Evolutionary conservation across 2,113 vertebrate genomes (phyloP).

Genomic region (Ahaetulla prasina): DNA sequence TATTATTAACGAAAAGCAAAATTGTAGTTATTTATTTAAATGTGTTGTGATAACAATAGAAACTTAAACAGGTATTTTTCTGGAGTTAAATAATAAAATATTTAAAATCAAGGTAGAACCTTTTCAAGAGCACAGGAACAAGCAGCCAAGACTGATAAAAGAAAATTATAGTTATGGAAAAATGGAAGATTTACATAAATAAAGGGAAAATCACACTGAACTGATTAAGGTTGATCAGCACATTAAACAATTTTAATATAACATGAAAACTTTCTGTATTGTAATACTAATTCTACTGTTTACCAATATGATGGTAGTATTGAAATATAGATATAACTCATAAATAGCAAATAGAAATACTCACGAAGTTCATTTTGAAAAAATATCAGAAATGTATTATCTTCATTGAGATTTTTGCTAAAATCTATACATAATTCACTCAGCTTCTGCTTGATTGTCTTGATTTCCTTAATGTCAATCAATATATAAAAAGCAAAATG

Average conservation of each 20-base stretch:
- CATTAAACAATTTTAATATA: neutral
- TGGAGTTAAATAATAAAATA: neutral
- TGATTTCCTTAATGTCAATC: conserved; percentile 79
- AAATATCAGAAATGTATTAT: conserved; percentile 80
- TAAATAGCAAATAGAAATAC: conserved; percentile 15
- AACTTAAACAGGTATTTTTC: neutral
- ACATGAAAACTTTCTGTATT: neutral
- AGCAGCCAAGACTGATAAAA: neutral
- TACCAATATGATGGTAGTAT: conserved; percentile 22
- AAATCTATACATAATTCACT: conserved; percentile 92
- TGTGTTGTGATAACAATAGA: neutral
- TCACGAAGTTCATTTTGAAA: conserved; percentile 84
- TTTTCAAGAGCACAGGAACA: neutral
- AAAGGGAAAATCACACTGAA: neutral
- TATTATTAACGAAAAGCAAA: neutral
- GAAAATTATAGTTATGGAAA: neutral
- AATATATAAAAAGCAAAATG: conserved; percentile 28
- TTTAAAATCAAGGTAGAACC: neutral
- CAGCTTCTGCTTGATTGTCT: conserved; percentile 81
- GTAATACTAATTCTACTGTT: neutral
- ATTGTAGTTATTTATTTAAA: neutral
- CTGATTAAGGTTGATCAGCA: neutral
- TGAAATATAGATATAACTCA: neutral
- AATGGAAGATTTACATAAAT: neutral
- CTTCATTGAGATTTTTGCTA: conserved; percentile 91